phyloP scores from a whole-genome alignment of 2,113 vertebrate species.

The Candoia aspera region DNA sequence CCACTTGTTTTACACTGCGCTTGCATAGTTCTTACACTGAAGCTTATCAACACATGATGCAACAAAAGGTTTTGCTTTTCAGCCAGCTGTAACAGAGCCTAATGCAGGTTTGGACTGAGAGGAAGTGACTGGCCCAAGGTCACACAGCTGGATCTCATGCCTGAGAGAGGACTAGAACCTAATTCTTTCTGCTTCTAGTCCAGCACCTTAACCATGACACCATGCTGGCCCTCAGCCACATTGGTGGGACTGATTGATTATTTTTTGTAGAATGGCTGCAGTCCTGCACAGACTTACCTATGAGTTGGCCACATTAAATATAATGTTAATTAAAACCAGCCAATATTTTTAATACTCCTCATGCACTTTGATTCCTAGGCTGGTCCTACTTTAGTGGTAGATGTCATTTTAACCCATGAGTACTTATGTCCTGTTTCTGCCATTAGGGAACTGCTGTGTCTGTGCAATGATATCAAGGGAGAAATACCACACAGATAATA shows the following conservation, averaged over 20 bases:
- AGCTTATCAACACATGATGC: background rate
- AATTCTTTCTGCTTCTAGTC: background rate
- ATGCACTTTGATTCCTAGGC: background rate
- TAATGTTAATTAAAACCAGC: background rate
- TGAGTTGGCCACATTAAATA: background rate
- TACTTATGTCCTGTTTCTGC: background rate
- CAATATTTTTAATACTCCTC: background rate
- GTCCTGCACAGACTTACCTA: background rate
- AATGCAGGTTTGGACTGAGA: background rate
- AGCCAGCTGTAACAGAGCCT: background rate
- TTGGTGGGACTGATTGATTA: background rate
- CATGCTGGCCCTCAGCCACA: too few species aligned
- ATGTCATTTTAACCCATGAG: background rate
- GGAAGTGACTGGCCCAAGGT: background rate
- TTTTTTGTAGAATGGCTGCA: background rate
- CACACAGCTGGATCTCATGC: background rate
- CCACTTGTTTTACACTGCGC: too few species aligned
- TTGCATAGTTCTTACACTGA: background rate
- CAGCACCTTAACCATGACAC: too few species aligned
- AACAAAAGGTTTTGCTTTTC: background rate
- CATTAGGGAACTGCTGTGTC: background rate
- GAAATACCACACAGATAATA: background rate
- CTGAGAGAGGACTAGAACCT: background rate
- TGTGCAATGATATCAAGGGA: background rate
- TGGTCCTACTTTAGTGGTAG: background rate